These are phyloP conservation scores for Diorhabda elongata DNA, from an alignment of 1,140 invertebrate species.

Conservation along the genomic window DNA sequence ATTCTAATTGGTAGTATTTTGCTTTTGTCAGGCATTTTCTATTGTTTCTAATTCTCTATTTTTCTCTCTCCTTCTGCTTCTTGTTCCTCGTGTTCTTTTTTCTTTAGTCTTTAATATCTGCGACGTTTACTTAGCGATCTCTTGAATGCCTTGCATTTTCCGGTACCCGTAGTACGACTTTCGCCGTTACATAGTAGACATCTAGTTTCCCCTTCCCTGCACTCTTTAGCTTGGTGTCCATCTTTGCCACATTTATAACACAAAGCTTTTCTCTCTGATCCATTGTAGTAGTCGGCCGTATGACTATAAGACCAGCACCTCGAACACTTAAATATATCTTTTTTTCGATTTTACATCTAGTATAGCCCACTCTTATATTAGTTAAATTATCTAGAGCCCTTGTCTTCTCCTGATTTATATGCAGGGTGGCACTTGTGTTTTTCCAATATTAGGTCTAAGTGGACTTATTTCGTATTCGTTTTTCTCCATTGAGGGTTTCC, in stretches of 20 bases:
- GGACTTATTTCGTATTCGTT: too few species aligned
- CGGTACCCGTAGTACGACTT: background rate
- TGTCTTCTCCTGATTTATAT: too few species aligned
- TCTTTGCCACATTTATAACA: slow-evolving; percentile 24
- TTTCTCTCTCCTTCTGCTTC: background rate
- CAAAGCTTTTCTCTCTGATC: slow-evolving; percentile 9
- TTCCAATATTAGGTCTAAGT: too few species aligned
- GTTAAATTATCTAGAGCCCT: too few species aligned
- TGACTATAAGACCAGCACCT: slow-evolving; percentile 27
- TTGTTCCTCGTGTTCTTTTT: background rate
- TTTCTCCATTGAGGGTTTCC: too few species aligned
- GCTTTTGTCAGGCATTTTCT: background rate
- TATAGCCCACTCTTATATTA: too few species aligned
- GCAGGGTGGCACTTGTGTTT: too few species aligned
- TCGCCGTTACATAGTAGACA: background rate
- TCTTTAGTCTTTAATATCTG: background rate
- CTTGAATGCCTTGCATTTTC: background rate
- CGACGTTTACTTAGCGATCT: background rate
- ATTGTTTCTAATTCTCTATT: background rate
- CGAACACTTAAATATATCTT: slow-evolving; percentile 18
- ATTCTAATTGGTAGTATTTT: background rate
- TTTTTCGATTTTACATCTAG: slow-evolving; percentile 14
- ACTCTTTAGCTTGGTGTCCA: slow-evolving; percentile 18
- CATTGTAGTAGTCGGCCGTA: slow-evolving; percentile 13
- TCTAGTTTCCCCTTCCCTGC: slow-evolving; percentile 9